Evolutionary conservation across 2,113 vertebrate genomes (phyloP).

Genomic region (Manacus vitellinus): DNA sequence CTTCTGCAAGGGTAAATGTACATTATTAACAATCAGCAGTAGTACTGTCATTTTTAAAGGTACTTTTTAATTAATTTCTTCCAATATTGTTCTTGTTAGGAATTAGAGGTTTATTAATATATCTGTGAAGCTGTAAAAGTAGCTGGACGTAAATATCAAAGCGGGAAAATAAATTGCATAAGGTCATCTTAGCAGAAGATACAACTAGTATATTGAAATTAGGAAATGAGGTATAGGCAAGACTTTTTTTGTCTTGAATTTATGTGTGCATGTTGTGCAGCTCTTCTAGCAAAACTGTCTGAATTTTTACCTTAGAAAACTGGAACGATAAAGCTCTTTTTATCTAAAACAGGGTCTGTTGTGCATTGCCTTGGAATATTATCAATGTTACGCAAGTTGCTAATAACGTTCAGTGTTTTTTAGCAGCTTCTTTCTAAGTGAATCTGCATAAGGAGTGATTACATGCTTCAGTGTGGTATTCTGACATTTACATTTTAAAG

Average conservation of each 20-base stretch:
- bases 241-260: background rate
- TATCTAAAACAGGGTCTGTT: slow-evolving; percentile 12
- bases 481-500: background rate
- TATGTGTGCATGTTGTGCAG: background rate
- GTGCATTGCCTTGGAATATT: slow-evolving; percentile 1
- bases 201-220: background rate
- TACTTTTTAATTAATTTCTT: background rate
- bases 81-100: background rate
- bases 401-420: background rate
- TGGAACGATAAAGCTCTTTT: background rate
- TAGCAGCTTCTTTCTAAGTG: background rate
- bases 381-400: background rate
- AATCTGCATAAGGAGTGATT: background rate
- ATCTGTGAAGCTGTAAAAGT: background rate
- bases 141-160: background rate
- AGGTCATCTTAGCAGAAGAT: background rate
- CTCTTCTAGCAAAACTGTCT: background rate
- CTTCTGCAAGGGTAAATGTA: background rate
- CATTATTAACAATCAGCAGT: background rate
- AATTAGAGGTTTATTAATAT: background rate
- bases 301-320: background rate
- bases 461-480: background rate
- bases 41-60: background rate
- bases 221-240: background rate
- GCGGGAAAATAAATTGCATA: background rate